A percentile compares a stretch with the other conserved stretches of the same genome.
Evolutionary conservation across 2,113 vertebrate species (phyloP).

Genomic region (Thalassarche chlororhynchos): DNA sequence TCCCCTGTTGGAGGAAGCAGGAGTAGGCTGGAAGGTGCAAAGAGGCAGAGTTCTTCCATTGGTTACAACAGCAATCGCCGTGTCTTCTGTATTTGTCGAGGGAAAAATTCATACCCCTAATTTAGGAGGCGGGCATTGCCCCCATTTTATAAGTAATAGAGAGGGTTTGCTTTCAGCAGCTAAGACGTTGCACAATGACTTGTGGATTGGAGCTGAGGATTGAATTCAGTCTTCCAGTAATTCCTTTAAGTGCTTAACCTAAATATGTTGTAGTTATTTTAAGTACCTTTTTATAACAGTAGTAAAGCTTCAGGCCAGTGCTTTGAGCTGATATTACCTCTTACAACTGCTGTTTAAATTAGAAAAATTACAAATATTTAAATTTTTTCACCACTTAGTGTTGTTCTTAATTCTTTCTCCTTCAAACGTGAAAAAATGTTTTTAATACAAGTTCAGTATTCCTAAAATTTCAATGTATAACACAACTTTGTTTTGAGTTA

Average conservation of each 20-base stretch:
- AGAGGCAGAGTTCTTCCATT: neutral
- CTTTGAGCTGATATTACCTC: neutral
- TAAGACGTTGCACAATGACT: neutral
- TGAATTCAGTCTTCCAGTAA: slow-evolving; percentile 51
- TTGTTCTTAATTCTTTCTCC: neutral
- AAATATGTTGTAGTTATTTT: slow-evolving; percentile 60
- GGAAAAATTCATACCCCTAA: neutral
- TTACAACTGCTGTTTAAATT: neutral
- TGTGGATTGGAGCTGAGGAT: slow-evolving; percentile 14
- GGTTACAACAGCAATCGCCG: fast-evolving
- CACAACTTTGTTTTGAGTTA: neutral
- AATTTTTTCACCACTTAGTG: neutral
- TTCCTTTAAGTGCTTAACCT: slow-evolving; percentile 66
- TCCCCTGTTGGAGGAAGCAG: neutral
- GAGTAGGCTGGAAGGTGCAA: neutral
- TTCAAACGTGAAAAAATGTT: neutral
- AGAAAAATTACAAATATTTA: neutral
- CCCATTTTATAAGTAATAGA: neutral
- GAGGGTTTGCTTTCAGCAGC: neutral
- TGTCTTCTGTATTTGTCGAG: neutral
- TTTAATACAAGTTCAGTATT: neutral
- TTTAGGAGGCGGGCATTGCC: neutral
- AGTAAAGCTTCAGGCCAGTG: slow-evolving; percentile 34
- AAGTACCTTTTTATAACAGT: slow-evolving; percentile 55
- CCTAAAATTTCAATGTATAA: neutral